Evolutionary conservation across 2,888 invertebrate species (phyloP).

Genomic region (Drosophila sordidula): DNA sequence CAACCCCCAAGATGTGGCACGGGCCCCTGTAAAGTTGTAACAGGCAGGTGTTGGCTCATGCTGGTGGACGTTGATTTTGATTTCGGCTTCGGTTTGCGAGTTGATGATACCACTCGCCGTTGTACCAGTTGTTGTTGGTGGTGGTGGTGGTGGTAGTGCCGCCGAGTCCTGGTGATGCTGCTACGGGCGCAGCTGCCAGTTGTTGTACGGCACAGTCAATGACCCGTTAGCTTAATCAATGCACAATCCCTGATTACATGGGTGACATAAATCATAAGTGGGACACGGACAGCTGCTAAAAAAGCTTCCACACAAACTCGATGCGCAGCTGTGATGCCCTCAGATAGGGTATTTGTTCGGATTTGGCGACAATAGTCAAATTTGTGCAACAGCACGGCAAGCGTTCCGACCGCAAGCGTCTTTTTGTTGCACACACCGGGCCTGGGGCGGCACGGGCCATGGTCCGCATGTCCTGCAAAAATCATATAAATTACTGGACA

Average conservation of each 20-base stretch:
- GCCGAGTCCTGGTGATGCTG: slow-evolving; percentile 4
- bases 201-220: slow-evolving; percentile 55
- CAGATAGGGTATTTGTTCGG: slow-evolving; percentile 14
- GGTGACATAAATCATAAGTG: slow-evolving; percentile 74
- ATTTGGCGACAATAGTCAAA: slow-evolving; percentile 70
- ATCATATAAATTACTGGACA: slow-evolving; percentile 76
- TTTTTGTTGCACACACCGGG: slow-evolving; percentile 75
- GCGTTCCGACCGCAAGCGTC: slow-evolving; percentile 61
- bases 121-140: not conserved
- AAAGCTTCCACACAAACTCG: slow-evolving; percentile 72
- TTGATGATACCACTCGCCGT: slow-evolving; percentile 37
- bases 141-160: slow-evolving; percentile 50
- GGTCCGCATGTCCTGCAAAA: slow-evolving; percentile 37
- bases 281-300: slow-evolving; percentile 52
- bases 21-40: slow-evolving; percentile 76
- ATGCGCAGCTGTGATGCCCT: slow-evolving; percentile 58
- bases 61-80: slow-evolving; percentile 69
- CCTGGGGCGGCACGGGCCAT: slow-evolving; percentile 64
- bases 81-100: slow-evolving; percentile 31
- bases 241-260: slow-evolving; percentile 67
- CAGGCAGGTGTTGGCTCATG: slow-evolving; percentile 74
- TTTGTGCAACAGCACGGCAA: slow-evolving; percentile 75
- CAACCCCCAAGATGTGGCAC: slow-evolving; percentile 77
- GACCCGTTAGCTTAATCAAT: slow-evolving; percentile 78
- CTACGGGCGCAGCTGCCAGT: slow-evolving; percentile 49